Base-by-base conservation (phyloP, 1,140 invertebrate species). In the Papilio polyxenes region DNA sequence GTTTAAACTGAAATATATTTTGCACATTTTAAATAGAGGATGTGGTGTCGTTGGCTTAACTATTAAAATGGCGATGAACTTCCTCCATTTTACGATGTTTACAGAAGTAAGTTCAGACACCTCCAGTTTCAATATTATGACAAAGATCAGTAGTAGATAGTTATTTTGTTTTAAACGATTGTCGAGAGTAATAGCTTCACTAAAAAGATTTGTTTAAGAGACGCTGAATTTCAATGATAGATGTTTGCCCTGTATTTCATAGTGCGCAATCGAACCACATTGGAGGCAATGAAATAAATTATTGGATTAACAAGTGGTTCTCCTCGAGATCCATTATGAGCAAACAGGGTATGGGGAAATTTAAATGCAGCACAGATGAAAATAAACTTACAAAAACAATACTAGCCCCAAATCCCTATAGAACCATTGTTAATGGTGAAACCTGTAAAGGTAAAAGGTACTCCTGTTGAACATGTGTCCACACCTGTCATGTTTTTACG, bases 21-120 rank as follows among this genome's bases (percentile, higher is more conserved):
- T 72, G 65, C 65, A 72, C 23, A 72, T 72, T 72, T 72, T 40
- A 37, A 15, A 40, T 72, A 40, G 11, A 37, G 65, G 65, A 72
- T 72, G 65, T 37, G 65, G 65, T 72, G 31, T 72, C 65, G 65
- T 31, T 69, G 62, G 65, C 13, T 37, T 17, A 15, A 72, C 65
- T 72, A 72, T 72, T 72, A 72, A 72, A 72, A 72, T 72, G 65
- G 13, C 62, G 62, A 65, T 72, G 65, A 72, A 72, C 65, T 72
- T 72, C 65, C 23, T 37, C 40, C 13, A 40, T 72, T 72, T 72
- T 72, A 72, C 31, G 13, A 72, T 40, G 65, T 72, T 72, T 72
- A 72, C 65, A 37, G 62, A 65, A 69, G 31, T 69, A 6, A 72
- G 65, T 72, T 72, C 65, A 72, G 31, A 72, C 31, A 72, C 65